Base-by-base conservation (phyloP, 1,140 invertebrate genomes). In the Tetragnatha versicolor region DNA sequence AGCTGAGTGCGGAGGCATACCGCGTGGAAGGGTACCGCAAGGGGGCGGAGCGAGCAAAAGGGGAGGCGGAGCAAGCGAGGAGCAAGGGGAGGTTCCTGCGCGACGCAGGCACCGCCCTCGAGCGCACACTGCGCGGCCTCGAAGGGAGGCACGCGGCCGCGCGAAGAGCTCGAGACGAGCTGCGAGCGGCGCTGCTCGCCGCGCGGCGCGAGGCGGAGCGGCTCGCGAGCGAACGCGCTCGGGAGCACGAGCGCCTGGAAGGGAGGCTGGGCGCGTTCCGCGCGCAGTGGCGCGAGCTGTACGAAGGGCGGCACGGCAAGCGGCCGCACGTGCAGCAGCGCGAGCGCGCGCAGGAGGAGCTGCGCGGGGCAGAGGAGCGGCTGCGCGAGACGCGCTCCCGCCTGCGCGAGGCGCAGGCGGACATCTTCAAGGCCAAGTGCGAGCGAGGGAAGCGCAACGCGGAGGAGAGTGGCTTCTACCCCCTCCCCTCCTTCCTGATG, bases 401-500 rank as follows among this genome's bases (percentile, higher is more conserved):
- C 1, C 61, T 77, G 5, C 39, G 61, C 4, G 60, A 55, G 42
- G 53, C 47, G 7, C 61, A 66, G 22, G 60, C 75, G 25, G 45
- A 65, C 12, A 47, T 77, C 20, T 77, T 77, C n/a, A 65, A 68
- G 22, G 63, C 35, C 12, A 77, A 77, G 29, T 77, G 75, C 17
- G 75, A 77, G 42, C 35, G 75, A 66, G 53, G 35, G 6, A 37
- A 61, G 55, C 51, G 61, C 39, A 77, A 77, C 25, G 51, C 47
- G 2, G 75, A 77, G 66, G 75, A 77, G 51, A 75, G n/a, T 14
- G 58, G 70, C 1, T 75, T 61, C 25, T 75, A 75, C 63, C 70
- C 70, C 9, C 25, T 75, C 27, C n/a, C 61, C 6, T 31, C 22
- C 20, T 75, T 61, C 31, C 39, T 73, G 12, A 20, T 73, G 3